Base-by-base conservation (phyloP, 2,888 invertebrate species). In the Carpatolechia fugitivella region DNA sequence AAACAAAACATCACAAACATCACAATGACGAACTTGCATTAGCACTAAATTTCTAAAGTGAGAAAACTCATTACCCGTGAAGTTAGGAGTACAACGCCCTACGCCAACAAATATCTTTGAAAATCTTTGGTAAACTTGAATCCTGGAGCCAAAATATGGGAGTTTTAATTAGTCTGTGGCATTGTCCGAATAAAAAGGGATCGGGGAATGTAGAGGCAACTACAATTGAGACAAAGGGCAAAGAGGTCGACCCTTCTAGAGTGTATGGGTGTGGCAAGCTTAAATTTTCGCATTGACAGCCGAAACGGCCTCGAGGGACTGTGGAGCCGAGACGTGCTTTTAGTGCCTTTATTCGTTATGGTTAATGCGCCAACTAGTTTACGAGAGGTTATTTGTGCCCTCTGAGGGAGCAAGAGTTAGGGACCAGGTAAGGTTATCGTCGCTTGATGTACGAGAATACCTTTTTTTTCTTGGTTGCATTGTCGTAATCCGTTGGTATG, bases 251-350 rank as follows among this genome's bases (percentile, higher is more conserved):
- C 86, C 87, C 86, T 82, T 80, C 74, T 64, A 74, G 80, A 90
- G 89, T 89, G 89, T 78, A 86, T 89, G 90, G 90, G 90, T 80
- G 90, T 89, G 89, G 84, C 80, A 74, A 72, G 70, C 85, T 87
- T 90, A 90, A 89, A 90, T 90, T 87, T 88, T 83, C 87, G 78
- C 89, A 90, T 89, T 90, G 90, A 90, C 90, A 89, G 90, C 82
- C 85, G 82, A 87, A 90, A 90, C 82, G 80, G 87, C 89, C 89
- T 81, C 76, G 57, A 82, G 89, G 89, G 89, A 88, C 80, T 70
- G 71, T 59, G 13, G 29, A 44, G 44, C 20, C 73, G 76, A 77
- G 81, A 79, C 83, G 78, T 82, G 84, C 88, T 88, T 84, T 89
- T 88, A 89, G 86, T 84, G 80, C 89, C 83, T 89, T 89, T 89